Percentiles rank a stretch among this genome's conserved stretches.
phyloP scores from a whole-genome alignment of 2,797 vertebrate species.

The Rhynchotus rufescens region DNA sequence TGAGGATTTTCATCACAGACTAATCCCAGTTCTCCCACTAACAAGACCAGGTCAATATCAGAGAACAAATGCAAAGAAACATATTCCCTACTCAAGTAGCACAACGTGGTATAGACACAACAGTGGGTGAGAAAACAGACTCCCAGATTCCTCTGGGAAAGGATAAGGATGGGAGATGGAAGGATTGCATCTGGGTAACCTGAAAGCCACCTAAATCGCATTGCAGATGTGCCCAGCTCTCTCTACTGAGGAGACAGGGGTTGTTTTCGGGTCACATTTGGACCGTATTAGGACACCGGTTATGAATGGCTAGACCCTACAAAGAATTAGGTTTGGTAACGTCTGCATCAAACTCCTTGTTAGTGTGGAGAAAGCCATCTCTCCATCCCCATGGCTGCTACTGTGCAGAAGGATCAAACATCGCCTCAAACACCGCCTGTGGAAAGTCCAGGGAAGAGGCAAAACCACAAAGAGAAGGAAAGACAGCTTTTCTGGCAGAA shows the following conservation, averaged over 20 bases:
- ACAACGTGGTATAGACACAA: fast-evolving
- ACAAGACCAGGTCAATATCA: background rate
- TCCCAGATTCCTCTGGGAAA: background rate
- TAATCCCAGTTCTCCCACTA: background rate
- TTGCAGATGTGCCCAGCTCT: background rate
- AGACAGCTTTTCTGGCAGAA: background rate
- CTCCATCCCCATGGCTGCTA: background rate
- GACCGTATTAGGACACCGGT: background rate
- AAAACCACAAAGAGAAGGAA: background rate
- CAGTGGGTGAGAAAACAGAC: background rate
- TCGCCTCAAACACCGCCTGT: background rate
- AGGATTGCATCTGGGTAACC: background rate
- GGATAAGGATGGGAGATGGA: background rate
- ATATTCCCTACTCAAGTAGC: background rate
- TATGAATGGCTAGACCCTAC: background rate
- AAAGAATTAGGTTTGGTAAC: background rate
- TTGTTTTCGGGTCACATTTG: background rate
- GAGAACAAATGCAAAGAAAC: background rate
- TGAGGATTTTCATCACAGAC: background rate
- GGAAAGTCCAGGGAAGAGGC: background rate
- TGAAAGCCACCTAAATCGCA: background rate
- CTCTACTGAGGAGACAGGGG: background rate
- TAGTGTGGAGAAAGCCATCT: background rate
- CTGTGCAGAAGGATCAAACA: background rate
- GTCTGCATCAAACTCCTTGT: background rate